Base-by-base conservation (phyloP, 2,888 invertebrate genomes). In the Orgyia antiqua region DNA sequence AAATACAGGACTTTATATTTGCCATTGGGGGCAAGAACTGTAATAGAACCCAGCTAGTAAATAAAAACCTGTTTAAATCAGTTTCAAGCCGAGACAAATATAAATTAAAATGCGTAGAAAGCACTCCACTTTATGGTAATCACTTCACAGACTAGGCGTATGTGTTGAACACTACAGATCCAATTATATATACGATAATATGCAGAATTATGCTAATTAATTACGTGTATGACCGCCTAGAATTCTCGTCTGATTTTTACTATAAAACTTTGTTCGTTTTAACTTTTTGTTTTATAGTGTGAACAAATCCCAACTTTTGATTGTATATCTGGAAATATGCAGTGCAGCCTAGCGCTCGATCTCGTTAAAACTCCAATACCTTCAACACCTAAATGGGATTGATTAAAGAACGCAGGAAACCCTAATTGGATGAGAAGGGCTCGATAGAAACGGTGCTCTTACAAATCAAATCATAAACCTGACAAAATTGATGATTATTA, bases 361-460 rank as follows among this genome's bases (percentile, higher is more conserved):
- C 55, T 48, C 39, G 40, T 54, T 48, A 48, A 54, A 53, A 48
- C 43, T 51, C 46, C 41, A 37, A 48, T 45, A 40, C 45, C 41
- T 55, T 37, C 35, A 51, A 36, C 43, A 31, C 41, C 33, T 48
- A 57, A 51, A 46, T 43, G 37, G 50, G 51, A 45, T 51, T 54
- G 49, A 52, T 59, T 51, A 58, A 44, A 40, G 43, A 47, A 49
- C 42, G 31, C 39, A 45, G 47, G 40, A 43, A 50, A 36, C 39
- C 39, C 44, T 61, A 59, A 58, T 59, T 60, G 45, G 42, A 54
- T 42, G 36, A 48, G 45, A 50, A 55, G 45, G 43, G 44, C 23
- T 18, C 17, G 17, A 26, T 31, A 23, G 28, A 27, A 29, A 13
- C 17, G 27, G 10, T 15, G 11, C 13, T 18, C 29, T 37, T 31